Evolutionary conservation across 2,797 vertebrate genomes (phyloP), one percentile per base, ranked within the genome.

Genomic region (Poeciliopsis turneri): DNA sequence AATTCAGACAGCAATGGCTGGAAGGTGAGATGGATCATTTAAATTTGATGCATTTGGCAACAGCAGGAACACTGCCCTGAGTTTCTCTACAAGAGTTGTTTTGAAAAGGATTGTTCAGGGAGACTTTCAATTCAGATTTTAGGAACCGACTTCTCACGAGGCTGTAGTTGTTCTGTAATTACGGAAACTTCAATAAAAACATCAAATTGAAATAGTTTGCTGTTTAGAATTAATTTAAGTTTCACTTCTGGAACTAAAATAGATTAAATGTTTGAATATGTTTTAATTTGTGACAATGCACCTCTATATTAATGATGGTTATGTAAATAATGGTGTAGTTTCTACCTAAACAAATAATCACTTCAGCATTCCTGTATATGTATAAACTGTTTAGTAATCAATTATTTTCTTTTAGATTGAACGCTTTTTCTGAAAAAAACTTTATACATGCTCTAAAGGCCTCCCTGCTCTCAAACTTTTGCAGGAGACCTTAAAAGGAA

Each of bases 401-500:
- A 80, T 28, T 53, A 12, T 72, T 43, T 47, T 70, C 25, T 71
- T 30, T 75, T 70, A 75, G 39, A 47, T 68, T 13, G 64, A 72
- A 71, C 6, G 43, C 11, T 76, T 10, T 76, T 72, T 72, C 61
- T 84, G 51, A 51, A 51, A 53, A 83, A 77, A 66, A 47, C 72
- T 70, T 78, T 41, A 70, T 72, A 53, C 72, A 79, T 78, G 25
- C 18, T 78, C 70, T 76, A 72, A 79, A 70, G 10, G 8, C 18
- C 46, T 70, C 43, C 36, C 13, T 55, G 64, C 76, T 85, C 39
- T 68, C 20, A 10, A 79, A 49, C 77, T 47, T 77, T 77, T 28
- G 49, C 18, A 28, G 1, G 5, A 18, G n/a, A 55, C 33, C 41
- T 30, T 30, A 16, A 46, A n/a, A 77, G 5, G 36, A 68, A 66